Evolutionary conservation across 2,888 invertebrate species (phyloP).

Genomic region (Sphaerolaimus hirsutus): DNA sequence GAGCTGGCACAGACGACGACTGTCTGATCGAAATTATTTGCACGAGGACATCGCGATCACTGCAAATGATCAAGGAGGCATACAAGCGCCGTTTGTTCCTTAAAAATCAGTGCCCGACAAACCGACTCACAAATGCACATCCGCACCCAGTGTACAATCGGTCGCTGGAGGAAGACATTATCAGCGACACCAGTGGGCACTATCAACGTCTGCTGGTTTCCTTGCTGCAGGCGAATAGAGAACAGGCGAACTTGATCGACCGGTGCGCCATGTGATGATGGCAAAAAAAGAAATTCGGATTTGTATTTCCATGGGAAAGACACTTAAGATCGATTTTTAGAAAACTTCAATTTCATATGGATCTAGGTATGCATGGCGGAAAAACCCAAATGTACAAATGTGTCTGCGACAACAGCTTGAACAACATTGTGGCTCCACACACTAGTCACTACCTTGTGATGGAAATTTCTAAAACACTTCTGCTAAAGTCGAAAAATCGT

Average conservation of each 20-base stretch:
- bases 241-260: slow-evolving; percentile 6
- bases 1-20: slow-evolving; percentile 25
- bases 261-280: no score
- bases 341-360: no score
- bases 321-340: no score
- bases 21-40: slow-evolving; percentile 25
- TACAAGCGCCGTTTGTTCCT: slow-evolving; percentile 10
- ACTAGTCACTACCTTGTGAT: no score
- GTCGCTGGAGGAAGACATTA: slow-evolving; percentile 54
- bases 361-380: no score
- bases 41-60: slow-evolving; percentile 25
- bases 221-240: slow-evolving; percentile 10
- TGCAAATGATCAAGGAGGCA: slow-evolving; percentile 16
- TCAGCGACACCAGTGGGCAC: slow-evolving; percentile 61
- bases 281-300: no score
- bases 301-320: no score
- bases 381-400: neutral
- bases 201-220: slow-evolving; percentile 66
- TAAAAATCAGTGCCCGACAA: no score
- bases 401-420: neutral
- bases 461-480: no score
- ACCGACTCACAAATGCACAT: neutral
- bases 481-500: no score
- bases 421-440: no score
- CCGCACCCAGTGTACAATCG: slow-evolving; percentile 44